Percentiles rank a stretch among this genome's conserved stretches.
Conservation (phyloP, 2,113 vertebrate genomes). For the Erpornis zantholeuca region DNA sequence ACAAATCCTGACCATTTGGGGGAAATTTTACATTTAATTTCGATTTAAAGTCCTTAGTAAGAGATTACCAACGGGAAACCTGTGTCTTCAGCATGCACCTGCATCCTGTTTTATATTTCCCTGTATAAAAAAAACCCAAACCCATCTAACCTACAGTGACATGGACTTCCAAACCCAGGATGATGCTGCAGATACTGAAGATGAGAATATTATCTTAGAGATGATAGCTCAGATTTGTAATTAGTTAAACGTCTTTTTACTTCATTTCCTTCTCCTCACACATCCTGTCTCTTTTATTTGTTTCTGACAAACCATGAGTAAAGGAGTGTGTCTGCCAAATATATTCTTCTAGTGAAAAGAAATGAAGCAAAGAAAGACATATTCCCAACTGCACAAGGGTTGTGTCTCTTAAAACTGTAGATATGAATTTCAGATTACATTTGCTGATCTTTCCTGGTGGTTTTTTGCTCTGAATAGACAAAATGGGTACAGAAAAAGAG, state of each 20-base stretch:
- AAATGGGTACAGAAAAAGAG: not conserved
- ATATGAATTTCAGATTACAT: not conserved
- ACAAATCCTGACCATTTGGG: not conserved
- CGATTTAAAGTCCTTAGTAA: not conserved
- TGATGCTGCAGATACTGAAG: not conserved
- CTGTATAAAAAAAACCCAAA: rapidly evolving
- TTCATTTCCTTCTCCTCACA: not conserved
- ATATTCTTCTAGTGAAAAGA: not conserved
- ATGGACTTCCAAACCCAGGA: not conserved
- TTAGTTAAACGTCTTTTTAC: not conserved
- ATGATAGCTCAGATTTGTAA: not conserved
- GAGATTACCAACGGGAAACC: not conserved
- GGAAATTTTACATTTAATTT: not conserved
- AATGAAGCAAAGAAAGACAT: not conserved
- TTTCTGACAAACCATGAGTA: not conserved
- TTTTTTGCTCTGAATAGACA: not conserved
- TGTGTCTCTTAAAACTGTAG: not conserved
- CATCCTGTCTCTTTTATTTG: not conserved
- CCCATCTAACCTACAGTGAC: rapidly evolving
- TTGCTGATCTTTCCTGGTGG: not conserved
- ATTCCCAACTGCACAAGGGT: not conserved
- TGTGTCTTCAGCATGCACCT: not conserved
- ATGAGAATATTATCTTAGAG: not conserved
- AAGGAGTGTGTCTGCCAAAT: not conserved
- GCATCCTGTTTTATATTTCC: not conserved